Conservation (phyloP, 92 coral and sea anemone species). For the Pocillopora meandrina region DNA sequence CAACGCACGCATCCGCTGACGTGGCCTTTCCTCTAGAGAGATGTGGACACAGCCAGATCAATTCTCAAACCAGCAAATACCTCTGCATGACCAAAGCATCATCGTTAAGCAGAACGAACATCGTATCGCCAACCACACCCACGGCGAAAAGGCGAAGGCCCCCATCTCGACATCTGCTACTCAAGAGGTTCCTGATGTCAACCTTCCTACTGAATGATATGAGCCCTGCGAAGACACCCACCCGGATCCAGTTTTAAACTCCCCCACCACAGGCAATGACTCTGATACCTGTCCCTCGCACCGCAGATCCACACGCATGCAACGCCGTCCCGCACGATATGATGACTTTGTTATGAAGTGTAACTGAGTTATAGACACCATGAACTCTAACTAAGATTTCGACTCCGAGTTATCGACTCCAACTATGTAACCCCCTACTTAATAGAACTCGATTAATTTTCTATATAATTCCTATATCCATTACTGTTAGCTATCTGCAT, state of each 20-base stretch:
- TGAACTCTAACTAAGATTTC: not conserved
- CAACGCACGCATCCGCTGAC: constrained; percentile 49
- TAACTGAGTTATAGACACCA: not conserved
- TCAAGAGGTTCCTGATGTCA: not conserved
- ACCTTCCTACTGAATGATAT: not conserved
- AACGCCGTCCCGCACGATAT: not conserved
- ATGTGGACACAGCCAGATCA: constrained; percentile 70
- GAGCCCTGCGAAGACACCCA: not conserved
- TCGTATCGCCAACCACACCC: constrained; percentile 12
- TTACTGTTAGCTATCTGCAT: not conserved
- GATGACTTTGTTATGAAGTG: not conserved
- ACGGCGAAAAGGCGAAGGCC: constrained; percentile 34
- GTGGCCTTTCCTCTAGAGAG: constrained; percentile 45
- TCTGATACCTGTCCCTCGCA: not conserved
- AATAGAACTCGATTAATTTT: not conserved
- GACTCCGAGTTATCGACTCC: no score
- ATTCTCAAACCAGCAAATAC: constrained; percentile 32
- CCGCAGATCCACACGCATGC: not conserved
- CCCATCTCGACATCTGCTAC: constrained; percentile 13
- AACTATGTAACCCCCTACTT: no score
- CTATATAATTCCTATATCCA: not conserved
- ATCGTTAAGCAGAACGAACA: not conserved
- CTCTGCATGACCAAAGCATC: constrained; percentile 1
- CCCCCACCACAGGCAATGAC: not conserved
- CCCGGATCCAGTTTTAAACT: not conserved